Conservation (phyloP, 2,888 invertebrate genomes). For the Drosophila borealis region DNA sequence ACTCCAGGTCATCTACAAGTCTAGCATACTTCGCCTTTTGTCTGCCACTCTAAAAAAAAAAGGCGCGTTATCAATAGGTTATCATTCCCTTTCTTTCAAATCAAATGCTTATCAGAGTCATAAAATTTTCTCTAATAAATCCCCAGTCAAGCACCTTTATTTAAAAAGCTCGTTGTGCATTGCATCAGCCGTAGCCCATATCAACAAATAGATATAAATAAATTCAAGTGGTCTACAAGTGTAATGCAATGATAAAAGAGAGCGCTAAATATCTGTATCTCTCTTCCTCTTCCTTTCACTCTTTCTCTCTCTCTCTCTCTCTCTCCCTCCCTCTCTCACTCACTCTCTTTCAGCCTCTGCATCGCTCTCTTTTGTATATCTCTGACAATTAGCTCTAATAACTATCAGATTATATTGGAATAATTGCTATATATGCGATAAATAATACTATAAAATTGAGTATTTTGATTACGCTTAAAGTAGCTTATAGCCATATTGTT, state of each 20-base stretch:
- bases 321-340: too few relatives aligned
- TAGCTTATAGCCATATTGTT: neutral
- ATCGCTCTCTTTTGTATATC: neutral
- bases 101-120: conserved; percentile 1
- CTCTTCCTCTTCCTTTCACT: neutral
- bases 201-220: conserved; percentile 4
- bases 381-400: too few relatives aligned
- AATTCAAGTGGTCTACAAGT: neutral
- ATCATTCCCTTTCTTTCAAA: neutral
- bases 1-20: neutral
- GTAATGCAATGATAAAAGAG: neutral
- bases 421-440: too few relatives aligned
- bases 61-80: neutral
- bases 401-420: too few relatives aligned
- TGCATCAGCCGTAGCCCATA: conserved; percentile 30
- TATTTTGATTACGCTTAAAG: neutral
- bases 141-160: neutral
- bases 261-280: neutral
- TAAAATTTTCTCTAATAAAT: neutral
- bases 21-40: neutral
- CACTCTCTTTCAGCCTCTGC: too few relatives aligned
- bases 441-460: too few relatives aligned
- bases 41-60: neutral
- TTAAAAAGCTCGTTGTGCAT: conserved; percentile 13
- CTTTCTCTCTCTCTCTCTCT: too few relatives aligned